A percentile compares a stretch with the other conserved stretches of the same genome.
Evolutionary conservation across 2,888 invertebrate species (phyloP).

Genomic region (Gibbula magus): DNA sequence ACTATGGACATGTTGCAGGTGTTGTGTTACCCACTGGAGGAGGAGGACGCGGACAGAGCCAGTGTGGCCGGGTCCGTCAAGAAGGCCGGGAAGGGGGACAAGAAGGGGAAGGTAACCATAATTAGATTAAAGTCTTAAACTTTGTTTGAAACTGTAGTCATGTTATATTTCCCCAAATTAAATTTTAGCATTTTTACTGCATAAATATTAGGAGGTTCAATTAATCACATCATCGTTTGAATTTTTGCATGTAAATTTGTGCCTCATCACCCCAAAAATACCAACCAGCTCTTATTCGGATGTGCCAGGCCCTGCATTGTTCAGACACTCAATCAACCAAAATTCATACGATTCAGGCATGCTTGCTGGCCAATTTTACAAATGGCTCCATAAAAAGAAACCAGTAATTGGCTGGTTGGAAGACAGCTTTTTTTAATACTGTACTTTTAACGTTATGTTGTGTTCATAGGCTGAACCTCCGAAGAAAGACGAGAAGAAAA

Average conservation of each 20-base stretch:
- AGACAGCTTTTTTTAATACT: not conserved
- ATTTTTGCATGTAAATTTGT: too few species aligned
- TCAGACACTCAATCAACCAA: too few species aligned
- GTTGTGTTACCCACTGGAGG: constrained; percentile 57
- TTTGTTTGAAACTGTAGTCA: not conserved
- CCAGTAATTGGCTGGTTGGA: too few species aligned
- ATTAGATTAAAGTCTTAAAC: not conserved
- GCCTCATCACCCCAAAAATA: too few species aligned
- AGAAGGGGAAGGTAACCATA: constrained; percentile 44
- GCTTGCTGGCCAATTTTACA: not conserved
- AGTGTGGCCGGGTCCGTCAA: constrained; percentile 30
- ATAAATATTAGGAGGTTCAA: too few species aligned
- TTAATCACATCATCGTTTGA: too few species aligned
- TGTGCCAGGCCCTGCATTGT: too few species aligned
- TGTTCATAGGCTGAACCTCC: not conserved
- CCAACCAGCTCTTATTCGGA: too few species aligned
- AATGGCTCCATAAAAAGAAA: not conserved
- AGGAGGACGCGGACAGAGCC: constrained; percentile 27
- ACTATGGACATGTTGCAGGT: constrained; percentile 62
- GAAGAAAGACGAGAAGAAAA: constrained; percentile 59
- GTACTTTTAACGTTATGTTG: not conserved
- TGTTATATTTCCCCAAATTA: too few species aligned
- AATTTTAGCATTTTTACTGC: too few species aligned
- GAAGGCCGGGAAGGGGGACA: constrained; percentile 52
- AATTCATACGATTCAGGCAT: too few species aligned